phyloP scores from a whole-genome alignment of 2,113 vertebrate species.

The Falco punctatus region DNA sequence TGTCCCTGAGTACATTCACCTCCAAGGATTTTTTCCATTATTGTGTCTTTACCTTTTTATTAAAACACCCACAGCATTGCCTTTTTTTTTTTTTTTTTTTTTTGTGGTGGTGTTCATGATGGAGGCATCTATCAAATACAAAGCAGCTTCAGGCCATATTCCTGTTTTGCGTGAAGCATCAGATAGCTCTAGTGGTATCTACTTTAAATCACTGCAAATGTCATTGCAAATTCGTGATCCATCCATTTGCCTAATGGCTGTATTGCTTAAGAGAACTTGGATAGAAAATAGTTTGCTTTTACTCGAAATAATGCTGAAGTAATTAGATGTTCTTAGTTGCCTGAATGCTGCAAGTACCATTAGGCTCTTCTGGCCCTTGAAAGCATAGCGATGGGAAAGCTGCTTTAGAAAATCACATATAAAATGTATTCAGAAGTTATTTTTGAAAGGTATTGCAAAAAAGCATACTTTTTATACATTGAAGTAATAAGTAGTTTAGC shows the following conservation, averaged over 20 bases:
- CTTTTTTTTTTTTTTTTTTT: not conserved
- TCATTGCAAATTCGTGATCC: not conserved
- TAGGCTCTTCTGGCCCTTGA: not conserved
- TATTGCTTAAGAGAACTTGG: not conserved
- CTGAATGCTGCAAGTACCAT: not conserved
- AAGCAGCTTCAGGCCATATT: not conserved
- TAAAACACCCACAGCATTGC: not conserved
- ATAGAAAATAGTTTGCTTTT: constrained; percentile 18
- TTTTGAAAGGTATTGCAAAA: constrained; percentile 49
- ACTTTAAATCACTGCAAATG: not conserved
- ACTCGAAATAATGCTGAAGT: not conserved
- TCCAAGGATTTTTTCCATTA: not conserved
- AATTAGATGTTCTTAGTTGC: constrained; percentile 29
- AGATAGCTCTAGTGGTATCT: not conserved
- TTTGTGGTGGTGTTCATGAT: not conserved
- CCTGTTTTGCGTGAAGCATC: not conserved
- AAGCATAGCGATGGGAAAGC: constrained; percentile 33
- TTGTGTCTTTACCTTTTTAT: not conserved
- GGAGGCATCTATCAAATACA: not conserved
- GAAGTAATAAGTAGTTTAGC: constrained; percentile 70
- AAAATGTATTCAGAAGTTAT: constrained; percentile 34
- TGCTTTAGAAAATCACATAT: constrained; percentile 53
- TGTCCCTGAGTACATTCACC: not conserved
- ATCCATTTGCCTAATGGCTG: not conserved
- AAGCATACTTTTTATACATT: constrained; percentile 45